phyloP scores from a whole-genome alignment of 2,888 invertebrate genomes.

The Gastracanthus pulcherrimus region DNA sequence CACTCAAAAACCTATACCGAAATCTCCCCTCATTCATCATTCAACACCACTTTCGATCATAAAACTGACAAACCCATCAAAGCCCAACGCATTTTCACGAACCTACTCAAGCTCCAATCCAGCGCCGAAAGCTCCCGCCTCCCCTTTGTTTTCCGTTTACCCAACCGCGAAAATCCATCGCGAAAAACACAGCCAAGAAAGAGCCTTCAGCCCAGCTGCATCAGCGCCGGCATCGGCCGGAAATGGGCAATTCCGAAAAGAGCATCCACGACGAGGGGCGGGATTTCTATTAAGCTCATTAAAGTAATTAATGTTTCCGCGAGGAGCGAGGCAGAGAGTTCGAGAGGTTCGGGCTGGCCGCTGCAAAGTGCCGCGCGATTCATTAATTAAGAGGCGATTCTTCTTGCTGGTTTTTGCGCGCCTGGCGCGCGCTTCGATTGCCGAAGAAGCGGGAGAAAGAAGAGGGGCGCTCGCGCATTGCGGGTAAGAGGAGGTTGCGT shows the following conservation, averaged over 20 bases:
- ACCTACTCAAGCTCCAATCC: too few relatives aligned
- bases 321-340: not conserved
- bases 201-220: too few relatives aligned
- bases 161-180: not conserved
- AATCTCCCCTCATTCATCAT: too few relatives aligned
- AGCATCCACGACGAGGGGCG: conserved; percentile 40
- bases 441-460: not conserved
- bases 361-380: not conserved
- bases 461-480: not conserved
- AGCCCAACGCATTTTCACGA: too few relatives aligned
- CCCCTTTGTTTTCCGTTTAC: not conserved
- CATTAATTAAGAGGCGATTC: conserved; percentile 44
- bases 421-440: not conserved
- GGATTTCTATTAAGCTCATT: conserved; percentile 69
- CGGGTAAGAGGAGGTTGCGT: not conserved
- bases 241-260: conserved; percentile 68
- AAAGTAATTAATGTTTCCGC: conserved; percentile 66
- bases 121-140: not conserved
- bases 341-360: not conserved
- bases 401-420: conserved; percentile 22
- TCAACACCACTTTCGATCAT: too few relatives aligned
- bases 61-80: too few relatives aligned
- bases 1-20: too few relatives aligned
- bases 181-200: not conserved
- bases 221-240: conserved; percentile 52